Evolutionary conservation across 2,888 invertebrate species (phyloP).

Genomic region (Belgica antarctica): DNA sequence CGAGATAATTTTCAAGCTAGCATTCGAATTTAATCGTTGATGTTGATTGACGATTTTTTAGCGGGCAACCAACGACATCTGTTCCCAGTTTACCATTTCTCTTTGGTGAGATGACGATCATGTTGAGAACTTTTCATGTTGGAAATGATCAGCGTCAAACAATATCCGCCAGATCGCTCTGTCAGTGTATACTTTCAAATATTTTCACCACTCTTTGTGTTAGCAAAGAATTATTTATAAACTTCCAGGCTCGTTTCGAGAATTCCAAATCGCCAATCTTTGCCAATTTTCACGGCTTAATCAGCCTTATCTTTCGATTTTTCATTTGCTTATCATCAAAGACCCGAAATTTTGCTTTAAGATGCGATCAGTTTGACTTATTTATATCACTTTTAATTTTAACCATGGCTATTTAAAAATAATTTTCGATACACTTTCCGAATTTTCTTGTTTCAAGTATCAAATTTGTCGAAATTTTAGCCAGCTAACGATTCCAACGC

Average conservation of each 20-base stretch:
- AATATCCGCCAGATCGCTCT: neutral
- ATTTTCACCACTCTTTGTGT: neutral
- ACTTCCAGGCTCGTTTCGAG: neutral
- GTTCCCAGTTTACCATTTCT: neutral
- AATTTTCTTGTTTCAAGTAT: neutral
- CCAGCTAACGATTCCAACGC: too few relatives aligned
- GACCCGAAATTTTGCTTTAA: slow-evolving; percentile 1
- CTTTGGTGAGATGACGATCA: neutral
- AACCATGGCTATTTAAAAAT: slow-evolving; percentile 24
- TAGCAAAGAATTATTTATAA: slow-evolving; percentile 11
- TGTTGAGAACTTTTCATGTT: too few relatives aligned
- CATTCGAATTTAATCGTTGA: too few relatives aligned
- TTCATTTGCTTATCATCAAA: neutral
- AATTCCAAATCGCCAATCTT: neutral
- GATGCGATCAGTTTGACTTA: neutral
- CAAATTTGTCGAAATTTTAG: too few relatives aligned
- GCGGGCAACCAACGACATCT: too few relatives aligned
- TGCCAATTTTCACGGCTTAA: neutral
- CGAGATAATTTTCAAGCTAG: too few relatives aligned
- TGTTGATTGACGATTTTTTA: too few relatives aligned
- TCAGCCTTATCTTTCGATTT: too few relatives aligned
- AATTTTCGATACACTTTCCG: neutral
- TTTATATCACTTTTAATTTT: slow-evolving; percentile 13
- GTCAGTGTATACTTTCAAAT: neutral
- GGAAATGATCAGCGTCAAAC: neutral